Base-by-base conservation (phyloP, 2,797 vertebrate species). In the Tokudaia muenninki region DNA sequence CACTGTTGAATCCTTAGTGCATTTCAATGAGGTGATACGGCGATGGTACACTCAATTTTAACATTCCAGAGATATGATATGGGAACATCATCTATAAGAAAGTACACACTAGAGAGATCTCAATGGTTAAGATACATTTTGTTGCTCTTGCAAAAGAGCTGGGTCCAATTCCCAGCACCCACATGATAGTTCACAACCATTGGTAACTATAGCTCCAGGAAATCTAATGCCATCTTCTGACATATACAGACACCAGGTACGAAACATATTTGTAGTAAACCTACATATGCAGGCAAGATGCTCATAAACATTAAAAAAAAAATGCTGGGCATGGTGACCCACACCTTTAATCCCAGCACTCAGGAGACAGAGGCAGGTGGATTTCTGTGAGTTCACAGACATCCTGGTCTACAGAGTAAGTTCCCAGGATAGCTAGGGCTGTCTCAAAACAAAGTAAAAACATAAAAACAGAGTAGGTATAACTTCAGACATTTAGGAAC, bases 61-160 rank as follows among this genome's bases (percentile, higher is more conserved):
- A 75, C 4, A 90, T 90, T 88, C 61, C 89, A 94, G 34, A 50
- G 34, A 55, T n/a, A 91, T 65, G 31, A 34, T 79, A 91, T 90
- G 47, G 55, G 11, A 50, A 57, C 6, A 82, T 34, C 78, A 83
- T 89, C 67, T 59, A 80, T 59, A 88, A 95, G n/a, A 96, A 88
- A 6, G 55, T 65, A 47, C 26, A 67, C 29, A 37, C 44, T 67
- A 31, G 41, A 65, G 82, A 65, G 61, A 47, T 61, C 10, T 34
- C 17, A 50, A 22, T 84, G 10, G 61, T 50, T 65, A 84, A 22
- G 3, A 67, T 17, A 41, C 17, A 67, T 50, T 67, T 34, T 34
- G 44, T 47, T 84, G 29, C 29, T 65, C 61, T 84, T 84, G 26
- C 26, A 63, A 65, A 65, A 47, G 41, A 65, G 26, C 41, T 84